Evolutionary conservation across 2,113 vertebrate species (phyloP).

Genomic region (Heterotis niloticus): DNA sequence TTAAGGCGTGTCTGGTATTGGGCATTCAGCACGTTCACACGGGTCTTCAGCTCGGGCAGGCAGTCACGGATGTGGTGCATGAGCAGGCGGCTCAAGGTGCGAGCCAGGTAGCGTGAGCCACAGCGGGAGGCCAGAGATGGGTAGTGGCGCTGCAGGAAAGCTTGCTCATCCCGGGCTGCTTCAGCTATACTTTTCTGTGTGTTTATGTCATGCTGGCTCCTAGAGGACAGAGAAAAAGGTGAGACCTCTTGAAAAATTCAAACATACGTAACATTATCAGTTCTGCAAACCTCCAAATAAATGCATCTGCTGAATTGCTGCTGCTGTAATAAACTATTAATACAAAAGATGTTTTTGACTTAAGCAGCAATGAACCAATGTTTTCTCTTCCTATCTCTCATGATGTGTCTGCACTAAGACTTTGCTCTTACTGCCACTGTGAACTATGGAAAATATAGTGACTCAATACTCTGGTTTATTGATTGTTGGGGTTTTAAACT

Average conservation of each 20-base stretch:
- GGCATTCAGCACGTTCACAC: slow-evolving; percentile 63
- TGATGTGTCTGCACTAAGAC: no score
- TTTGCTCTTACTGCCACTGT: no score
- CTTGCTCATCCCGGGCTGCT: slow-evolving; percentile 61
- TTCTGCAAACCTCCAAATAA: no score
- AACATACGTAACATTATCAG: neutral
- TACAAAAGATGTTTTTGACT: no score
- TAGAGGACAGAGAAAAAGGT: slow-evolving; percentile 27
- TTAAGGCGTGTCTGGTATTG: slow-evolving; percentile 70
- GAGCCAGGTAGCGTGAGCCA: slow-evolving; percentile 65
- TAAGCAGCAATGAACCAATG: no score
- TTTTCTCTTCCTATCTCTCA: no score
- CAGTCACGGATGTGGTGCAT: slow-evolving; percentile 77
- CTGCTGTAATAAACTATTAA: no score
- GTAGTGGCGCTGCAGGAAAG: slow-evolving; percentile 71
- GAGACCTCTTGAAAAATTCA: neutral
- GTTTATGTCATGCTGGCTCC: slow-evolving; percentile 75
- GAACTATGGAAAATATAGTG: no score
- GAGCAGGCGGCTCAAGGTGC: slow-evolving; percentile 68
- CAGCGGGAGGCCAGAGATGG: slow-evolving; percentile 66
- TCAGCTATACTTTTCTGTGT: slow-evolving; percentile 65
- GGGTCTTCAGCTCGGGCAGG: slow-evolving; percentile 68
- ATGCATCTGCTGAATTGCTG: no score
- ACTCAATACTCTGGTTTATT: neutral
- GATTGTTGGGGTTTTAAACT: neutral